phyloP scores from a whole-genome alignment of 92 coral and sea anemone species.

The Parazoanthus darwini region DNA sequence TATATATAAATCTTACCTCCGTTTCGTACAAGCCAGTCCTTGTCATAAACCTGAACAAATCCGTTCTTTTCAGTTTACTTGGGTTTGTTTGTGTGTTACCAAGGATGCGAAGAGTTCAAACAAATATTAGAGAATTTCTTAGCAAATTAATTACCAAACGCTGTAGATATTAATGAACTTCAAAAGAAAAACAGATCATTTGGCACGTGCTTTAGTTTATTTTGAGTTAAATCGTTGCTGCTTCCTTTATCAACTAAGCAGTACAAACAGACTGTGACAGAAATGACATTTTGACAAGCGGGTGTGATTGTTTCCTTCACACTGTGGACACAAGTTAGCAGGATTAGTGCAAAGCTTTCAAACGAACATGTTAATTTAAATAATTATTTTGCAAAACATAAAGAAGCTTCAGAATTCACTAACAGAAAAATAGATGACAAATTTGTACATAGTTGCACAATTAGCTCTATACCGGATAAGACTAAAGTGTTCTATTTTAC shows the following conservation, averaged over 20 bases:
- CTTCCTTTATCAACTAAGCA: not conserved
- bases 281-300: not conserved
- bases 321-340: too few species aligned
- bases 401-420: too few species aligned
- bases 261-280: not conserved
- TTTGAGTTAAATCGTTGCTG: not conserved
- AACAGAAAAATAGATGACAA: too few species aligned
- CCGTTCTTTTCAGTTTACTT: not conserved
- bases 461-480: too few species aligned
- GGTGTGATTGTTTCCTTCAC: too few species aligned
- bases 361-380: too few species aligned
- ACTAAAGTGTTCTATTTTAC: too few species aligned
- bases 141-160: not conserved
- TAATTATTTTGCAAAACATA: too few species aligned
- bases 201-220: slow-evolving; percentile 6
- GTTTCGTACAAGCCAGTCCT: not conserved
- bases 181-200: not conserved
- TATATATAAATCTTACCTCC: not conserved
- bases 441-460: too few species aligned
- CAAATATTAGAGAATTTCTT: not conserved
- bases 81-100: slow-evolving; percentile 7
- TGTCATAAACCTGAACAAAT: not conserved
- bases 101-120: not conserved
- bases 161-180: not conserved
- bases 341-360: too few species aligned